A percentile compares a stretch with the other conserved stretches of the same genome.
These are phyloP conservation scores for Pluvialis apricaria DNA, from an alignment of 2,113 vertebrate species.

Conservation along the genomic window DNA sequence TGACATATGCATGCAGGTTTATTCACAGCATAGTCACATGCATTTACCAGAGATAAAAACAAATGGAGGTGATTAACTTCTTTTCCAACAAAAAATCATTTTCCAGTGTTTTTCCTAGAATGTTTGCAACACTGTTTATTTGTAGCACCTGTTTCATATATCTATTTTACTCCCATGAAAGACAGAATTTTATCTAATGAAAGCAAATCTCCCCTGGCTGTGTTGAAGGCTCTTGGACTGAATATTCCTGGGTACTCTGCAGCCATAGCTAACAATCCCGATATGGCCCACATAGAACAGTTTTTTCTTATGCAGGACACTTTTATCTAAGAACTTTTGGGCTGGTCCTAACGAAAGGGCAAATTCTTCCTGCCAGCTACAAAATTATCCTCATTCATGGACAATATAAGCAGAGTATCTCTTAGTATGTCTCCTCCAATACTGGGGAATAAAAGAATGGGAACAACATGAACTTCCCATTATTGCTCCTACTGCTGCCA, in stretches of 20 bases:
- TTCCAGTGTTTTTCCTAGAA: neutral
- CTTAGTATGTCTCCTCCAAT: neutral
- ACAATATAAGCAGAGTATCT: neutral
- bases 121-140: neutral
- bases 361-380: neutral
- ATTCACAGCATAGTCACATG: neutral
- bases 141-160: neutral
- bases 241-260: neutral
- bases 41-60: neutral
- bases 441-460: neutral
- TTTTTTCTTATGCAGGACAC: neutral
- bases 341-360: neutral
- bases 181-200: neutral
- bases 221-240: neutral
- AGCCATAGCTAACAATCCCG: neutral
- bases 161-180: neutral
- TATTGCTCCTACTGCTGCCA: neutral
- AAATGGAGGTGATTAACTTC: neutral
- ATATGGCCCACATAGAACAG: neutral
- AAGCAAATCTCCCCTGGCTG: neutral
- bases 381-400: neutral
- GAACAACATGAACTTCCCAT: neutral
- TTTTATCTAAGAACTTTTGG: neutral
- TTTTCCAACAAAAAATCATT: neutral
- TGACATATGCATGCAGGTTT: neutral